Evolutionary conservation across 2,888 invertebrate species (phyloP).

Genomic region (Rambutsinella grinnellia): DNA sequence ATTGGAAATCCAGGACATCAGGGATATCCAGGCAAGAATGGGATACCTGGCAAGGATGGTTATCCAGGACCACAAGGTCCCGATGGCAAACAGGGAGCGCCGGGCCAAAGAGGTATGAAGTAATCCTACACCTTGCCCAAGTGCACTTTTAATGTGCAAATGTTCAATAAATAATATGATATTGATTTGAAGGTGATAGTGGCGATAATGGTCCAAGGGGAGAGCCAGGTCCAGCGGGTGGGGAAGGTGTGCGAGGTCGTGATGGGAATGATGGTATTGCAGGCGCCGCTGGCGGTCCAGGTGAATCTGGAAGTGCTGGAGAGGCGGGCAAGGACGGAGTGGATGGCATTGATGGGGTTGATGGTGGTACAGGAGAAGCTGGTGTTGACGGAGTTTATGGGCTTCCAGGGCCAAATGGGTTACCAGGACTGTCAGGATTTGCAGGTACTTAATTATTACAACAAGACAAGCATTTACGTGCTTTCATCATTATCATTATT

Average conservation of each 20-base stretch:
- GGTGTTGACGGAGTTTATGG: background rate
- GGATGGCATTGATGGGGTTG: conserved; percentile 5
- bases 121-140: background rate
- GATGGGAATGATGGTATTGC: background rate
- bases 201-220: conserved; percentile 1
- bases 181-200: no score
- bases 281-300: background rate
- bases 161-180: no score
- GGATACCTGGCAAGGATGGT: conserved; percentile 14
- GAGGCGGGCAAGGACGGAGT: no score
- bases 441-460: conserved; percentile 2
- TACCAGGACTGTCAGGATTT: conserved; percentile 2
- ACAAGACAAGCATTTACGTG: background rate
- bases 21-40: conserved; percentile 17
- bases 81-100: background rate
- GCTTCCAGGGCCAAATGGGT: conserved; percentile 3
- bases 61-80: conserved; percentile 13
- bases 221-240: conserved; percentile 9
- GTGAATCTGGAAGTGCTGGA: background rate
- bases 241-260: conserved; percentile 1
- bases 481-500: background rate
- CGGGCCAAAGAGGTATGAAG: background rate
- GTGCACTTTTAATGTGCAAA: no score
- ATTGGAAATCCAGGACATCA: conserved; percentile 13
- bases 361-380: background rate